Conservation (phyloP, 2,113 vertebrate species). For the Rhinolophus ferrumequinum region DNA sequence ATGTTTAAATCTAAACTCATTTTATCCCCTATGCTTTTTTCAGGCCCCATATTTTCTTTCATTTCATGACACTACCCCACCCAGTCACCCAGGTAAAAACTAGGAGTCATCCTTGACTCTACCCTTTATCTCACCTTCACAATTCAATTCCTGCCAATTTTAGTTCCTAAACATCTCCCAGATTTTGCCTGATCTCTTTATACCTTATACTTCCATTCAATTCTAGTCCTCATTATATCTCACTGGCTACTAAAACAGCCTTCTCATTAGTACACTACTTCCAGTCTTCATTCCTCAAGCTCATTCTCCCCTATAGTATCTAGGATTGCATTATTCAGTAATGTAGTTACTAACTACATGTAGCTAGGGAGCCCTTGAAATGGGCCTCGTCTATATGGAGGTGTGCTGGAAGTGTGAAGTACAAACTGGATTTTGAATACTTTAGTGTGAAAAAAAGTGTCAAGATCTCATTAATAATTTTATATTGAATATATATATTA, state of each 20-base stretch:
- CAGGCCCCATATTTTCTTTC: not conserved
- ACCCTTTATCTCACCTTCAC: not conserved
- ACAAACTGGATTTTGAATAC: not conserved
- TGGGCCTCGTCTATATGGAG: not conserved
- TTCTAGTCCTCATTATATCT: not conserved
- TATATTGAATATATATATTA: not conserved
- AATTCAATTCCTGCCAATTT: not conserved
- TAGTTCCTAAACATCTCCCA: not conserved
- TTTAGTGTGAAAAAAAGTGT: not conserved
- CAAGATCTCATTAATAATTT: not conserved
- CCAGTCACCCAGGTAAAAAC: not conserved
- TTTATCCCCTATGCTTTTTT: not conserved
- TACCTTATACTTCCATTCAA: not conserved
- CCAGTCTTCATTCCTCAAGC: not conserved
- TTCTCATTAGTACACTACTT: not conserved
- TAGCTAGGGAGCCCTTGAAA: not conserved
- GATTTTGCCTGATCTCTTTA: not conserved
- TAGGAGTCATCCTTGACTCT: not conserved
- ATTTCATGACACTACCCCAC: not conserved
- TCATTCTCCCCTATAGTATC: not conserved
- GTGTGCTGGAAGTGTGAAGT: not conserved
- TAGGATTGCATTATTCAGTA: not conserved
- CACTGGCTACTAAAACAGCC: not conserved
- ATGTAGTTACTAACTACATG: not conserved
- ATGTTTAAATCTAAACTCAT: not conserved